These are phyloP conservation scores for Pammene aurita DNA, from an alignment of 2,888 invertebrate species.

Conservation along the genomic window DNA sequence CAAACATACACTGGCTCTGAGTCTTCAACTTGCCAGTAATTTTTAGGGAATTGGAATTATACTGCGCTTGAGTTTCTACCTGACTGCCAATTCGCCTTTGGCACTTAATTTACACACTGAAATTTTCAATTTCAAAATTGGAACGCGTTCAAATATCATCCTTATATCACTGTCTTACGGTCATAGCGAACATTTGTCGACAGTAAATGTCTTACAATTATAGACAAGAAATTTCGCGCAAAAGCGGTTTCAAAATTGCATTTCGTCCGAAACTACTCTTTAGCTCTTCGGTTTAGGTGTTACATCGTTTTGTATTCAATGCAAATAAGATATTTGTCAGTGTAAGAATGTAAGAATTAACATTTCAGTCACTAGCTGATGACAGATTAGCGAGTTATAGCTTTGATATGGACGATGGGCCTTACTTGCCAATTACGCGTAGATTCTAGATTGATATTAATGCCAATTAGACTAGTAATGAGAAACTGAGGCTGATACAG, in stretches of 20 bases:
- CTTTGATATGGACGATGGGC: constrained; percentile 39
- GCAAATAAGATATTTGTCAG: constrained; percentile 12
- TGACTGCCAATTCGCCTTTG: constrained; percentile 61
- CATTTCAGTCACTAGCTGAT: constrained; percentile 46
- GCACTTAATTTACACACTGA: constrained; percentile 36
- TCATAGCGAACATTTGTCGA: not conserved
- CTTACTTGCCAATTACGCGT: constrained; percentile 25
- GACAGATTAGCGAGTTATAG: constrained; percentile 46
- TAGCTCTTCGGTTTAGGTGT: not conserved
- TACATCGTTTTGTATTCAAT: not conserved
- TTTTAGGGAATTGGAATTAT: not conserved
- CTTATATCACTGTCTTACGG: not conserved
- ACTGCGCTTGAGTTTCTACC: constrained; percentile 49
- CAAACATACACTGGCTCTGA: constrained; percentile 36
- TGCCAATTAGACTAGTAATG: constrained; percentile 23
- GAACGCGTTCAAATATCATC: not conserved
- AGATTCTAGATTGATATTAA: constrained; percentile 22
- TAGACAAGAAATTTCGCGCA: not conserved
- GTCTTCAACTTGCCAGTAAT: constrained; percentile 25
- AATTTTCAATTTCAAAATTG: not conserved
- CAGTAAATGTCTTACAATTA: not conserved
- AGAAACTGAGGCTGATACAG: constrained; percentile 7
- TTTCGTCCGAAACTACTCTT: not conserved
- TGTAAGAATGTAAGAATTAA: constrained; percentile 44
- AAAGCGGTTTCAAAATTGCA: constrained; percentile 9